These are phyloP conservation scores for Platynereis dumerilii DNA, from an alignment of 2,888 invertebrate genomes.

Conservation along the genomic window DNA sequence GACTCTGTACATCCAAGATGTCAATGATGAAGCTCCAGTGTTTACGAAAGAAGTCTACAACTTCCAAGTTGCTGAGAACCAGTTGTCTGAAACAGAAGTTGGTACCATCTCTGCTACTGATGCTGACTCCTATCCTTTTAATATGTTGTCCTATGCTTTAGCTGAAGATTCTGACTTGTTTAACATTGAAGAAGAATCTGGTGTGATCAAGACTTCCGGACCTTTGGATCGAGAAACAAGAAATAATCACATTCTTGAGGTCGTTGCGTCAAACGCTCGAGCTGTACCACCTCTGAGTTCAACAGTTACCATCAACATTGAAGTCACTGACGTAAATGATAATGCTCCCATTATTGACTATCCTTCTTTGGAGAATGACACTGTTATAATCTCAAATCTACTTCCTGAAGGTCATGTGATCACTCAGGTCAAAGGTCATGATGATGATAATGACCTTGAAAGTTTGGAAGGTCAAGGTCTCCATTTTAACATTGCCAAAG, in stretches of 20 bases:
- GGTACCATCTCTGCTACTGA: conserved; percentile 24
- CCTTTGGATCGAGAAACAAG: conserved; percentile 24
- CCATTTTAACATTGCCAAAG: conserved; percentile 3
- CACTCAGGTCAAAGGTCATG: conserved; percentile 18
- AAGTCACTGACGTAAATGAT: conserved; percentile 24
- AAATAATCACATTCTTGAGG: conserved; percentile 13
- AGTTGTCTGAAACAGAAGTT: conserved; percentile 23
- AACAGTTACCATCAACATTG: conserved; percentile 15
- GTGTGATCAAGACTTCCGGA: conserved; percentile 20
- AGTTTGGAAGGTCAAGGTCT: conserved; percentile 4
- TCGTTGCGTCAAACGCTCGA: conserved; percentile 16
- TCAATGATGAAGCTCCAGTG: conserved; percentile 24
- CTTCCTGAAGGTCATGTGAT: conserved; percentile 21
- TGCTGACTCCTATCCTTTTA: conserved; percentile 16
- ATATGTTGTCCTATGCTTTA: conserved; percentile 19
- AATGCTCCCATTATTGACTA: conserved; percentile 24
- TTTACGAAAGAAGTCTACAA: conserved; percentile 17
- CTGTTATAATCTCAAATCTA: conserved; percentile 17
- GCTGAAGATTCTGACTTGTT: not conserved
- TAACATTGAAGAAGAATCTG: conserved; percentile 19
- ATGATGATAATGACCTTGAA: conserved; percentile 14
- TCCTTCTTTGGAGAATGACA: conserved; percentile 22
- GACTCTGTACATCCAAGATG: conserved; percentile 15
- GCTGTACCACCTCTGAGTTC: conserved; percentile 9
- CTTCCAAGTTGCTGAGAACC: conserved; percentile 26